phyloP scores from a whole-genome alignment of 2,113 vertebrate species.

The Myodes glareolus region DNA sequence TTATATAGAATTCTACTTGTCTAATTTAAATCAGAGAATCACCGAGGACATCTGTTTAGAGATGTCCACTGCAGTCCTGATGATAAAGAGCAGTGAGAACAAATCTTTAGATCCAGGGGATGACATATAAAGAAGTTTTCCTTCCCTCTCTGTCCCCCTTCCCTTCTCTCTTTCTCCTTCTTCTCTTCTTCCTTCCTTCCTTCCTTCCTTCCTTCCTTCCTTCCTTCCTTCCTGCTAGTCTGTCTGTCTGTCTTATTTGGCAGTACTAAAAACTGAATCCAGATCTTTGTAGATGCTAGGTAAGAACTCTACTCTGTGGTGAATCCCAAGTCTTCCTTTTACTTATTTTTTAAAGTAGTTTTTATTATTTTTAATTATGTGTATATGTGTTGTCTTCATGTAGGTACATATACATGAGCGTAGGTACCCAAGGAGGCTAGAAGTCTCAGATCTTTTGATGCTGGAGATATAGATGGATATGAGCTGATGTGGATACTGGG shows the following conservation, averaged over 20 bases:
- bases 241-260: background rate
- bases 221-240: background rate
- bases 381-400: background rate
- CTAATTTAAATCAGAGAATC: background rate
- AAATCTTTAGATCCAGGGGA: background rate
- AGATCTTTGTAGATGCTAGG: no score
- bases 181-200: background rate
- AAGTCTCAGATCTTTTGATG: background rate
- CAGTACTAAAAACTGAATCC: background rate
- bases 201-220: background rate
- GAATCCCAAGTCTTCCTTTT: background rate
- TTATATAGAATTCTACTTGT: conserved; percentile 4
- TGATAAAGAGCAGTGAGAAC: background rate
- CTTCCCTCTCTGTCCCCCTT: background rate
- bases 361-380: background rate
- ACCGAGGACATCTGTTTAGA: background rate
- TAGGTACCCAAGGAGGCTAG: background rate
- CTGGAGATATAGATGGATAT: background rate
- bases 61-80: background rate
- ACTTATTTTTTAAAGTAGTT: background rate
- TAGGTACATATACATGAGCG: background rate
- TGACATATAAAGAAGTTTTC: background rate
- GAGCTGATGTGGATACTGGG: background rate
- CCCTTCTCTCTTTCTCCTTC: background rate
- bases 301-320: background rate